A percentile compares a stretch with the other conserved stretches of the same genome.
These are phyloP conservation scores for Lepidothrix coronata DNA, from an alignment of 2,113 vertebrate genomes.

Conservation along the genomic window DNA sequence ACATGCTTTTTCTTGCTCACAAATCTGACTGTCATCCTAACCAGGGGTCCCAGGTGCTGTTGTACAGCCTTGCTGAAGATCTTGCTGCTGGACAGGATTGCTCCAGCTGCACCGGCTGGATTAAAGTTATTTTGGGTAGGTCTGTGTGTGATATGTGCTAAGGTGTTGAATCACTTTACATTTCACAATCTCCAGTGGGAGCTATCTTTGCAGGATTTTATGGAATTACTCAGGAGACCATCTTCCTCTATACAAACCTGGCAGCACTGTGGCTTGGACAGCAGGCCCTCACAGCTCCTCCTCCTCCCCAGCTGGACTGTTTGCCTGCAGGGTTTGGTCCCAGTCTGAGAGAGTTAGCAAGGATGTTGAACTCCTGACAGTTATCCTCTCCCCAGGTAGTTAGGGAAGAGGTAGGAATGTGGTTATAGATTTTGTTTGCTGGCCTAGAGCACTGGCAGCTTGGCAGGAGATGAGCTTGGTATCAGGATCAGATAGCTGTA, in stretches of 20 bases:
- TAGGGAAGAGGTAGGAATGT: background rate
- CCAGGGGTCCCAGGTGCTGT: background rate
- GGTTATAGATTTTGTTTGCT: conserved; percentile 1
- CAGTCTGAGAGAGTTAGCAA: background rate
- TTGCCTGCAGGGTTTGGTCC: background rate
- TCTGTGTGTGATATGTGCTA: background rate
- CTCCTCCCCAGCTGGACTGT: background rate
- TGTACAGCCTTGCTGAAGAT: background rate
- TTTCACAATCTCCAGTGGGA: background rate
- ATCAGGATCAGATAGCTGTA: conserved; percentile 9
- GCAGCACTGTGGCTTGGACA: background rate
- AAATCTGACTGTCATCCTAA: background rate
- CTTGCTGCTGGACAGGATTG: background rate
- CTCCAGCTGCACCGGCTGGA: background rate
- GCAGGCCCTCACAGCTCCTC: background rate
- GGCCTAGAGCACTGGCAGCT: background rate
- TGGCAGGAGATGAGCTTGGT: background rate
- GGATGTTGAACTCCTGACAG: background rate
- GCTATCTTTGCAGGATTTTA: background rate
- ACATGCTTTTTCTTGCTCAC: background rate
- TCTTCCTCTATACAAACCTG: background rate
- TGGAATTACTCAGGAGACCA: background rate
- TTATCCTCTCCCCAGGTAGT: background rate
- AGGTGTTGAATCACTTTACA: background rate
- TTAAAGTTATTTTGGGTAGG: background rate